Evolutionary conservation across 2,888 invertebrate species (phyloP).

Genomic region (Acleris laterana): DNA sequence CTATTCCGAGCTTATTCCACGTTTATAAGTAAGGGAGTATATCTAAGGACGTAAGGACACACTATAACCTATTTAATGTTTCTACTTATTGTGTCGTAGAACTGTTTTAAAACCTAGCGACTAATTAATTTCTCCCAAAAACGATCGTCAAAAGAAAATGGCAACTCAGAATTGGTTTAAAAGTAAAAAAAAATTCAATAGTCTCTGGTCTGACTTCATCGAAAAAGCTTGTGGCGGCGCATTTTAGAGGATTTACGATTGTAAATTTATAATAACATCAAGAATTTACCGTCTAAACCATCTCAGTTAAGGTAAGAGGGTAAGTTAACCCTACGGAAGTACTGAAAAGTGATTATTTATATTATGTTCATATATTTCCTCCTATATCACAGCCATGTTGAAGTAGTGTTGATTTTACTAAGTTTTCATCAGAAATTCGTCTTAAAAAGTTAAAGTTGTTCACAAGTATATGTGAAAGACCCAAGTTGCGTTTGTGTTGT

Average conservation of each 20-base stretch:
- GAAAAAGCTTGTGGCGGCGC: conserved; percentile 72
- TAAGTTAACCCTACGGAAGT: conserved; percentile 80
- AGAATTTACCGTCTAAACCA: conserved; percentile 78
- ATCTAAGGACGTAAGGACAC: too few relatives aligned
- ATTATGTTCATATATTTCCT: conserved; percentile 82
- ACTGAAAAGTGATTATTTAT: conserved; percentile 81
- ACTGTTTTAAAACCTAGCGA: neutral
- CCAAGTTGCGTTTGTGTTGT: conserved; percentile 83
- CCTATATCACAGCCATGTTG: conserved; percentile 84
- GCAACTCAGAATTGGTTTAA: conserved; percentile 12
- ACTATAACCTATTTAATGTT: too few relatives aligned
- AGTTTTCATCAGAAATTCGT: conserved; percentile 80
- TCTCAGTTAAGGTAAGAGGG: conserved; percentile 83
- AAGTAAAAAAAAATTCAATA: conserved; percentile 5
- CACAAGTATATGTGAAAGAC: conserved; percentile 83
- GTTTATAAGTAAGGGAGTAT: too few relatives aligned
- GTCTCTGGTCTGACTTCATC: conserved; percentile 44
- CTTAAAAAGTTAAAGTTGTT: conserved; percentile 77
- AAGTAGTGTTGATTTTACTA: conserved; percentile 83
- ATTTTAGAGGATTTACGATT: conserved; percentile 67
- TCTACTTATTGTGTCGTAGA: neutral
- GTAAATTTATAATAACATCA: conserved; percentile 69
- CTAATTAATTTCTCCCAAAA: neutral
- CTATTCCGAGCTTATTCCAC: too few relatives aligned
- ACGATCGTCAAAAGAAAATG: neutral